These are phyloP conservation scores for Cyrtonyx montezumae DNA, from an alignment of 2,113 vertebrate species.

Conservation along the genomic window DNA sequence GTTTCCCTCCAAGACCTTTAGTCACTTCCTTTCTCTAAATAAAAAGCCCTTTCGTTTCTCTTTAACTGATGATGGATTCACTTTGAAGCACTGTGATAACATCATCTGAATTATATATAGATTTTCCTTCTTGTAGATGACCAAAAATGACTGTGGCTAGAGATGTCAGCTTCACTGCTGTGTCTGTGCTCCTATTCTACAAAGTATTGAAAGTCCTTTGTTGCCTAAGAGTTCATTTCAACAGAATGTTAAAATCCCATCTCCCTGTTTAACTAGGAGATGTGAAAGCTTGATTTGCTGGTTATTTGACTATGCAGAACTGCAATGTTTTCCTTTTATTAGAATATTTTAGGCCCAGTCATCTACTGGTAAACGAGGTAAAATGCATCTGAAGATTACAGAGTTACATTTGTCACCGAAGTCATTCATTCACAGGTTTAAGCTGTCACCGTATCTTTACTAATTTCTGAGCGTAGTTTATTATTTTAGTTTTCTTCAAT, in stretches of 20 bases:
- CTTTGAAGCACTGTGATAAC: slow-evolving; percentile 37
- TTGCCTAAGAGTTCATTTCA: background rate
- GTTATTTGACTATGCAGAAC: background rate
- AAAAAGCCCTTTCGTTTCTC: slow-evolving; percentile 22
- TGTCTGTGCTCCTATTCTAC: background rate
- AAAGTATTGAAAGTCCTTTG: background rate
- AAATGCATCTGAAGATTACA: background rate
- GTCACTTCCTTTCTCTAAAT: slow-evolving; percentile 61
- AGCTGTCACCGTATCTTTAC: background rate
- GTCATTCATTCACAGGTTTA: background rate
- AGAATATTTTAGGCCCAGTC: background rate
- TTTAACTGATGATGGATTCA: slow-evolving; percentile 14
- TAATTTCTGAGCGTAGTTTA: background rate
- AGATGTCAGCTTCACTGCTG: background rate
- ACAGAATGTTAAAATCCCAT: background rate
- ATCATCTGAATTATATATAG: background rate
- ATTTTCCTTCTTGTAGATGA: background rate
- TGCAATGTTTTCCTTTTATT: background rate
- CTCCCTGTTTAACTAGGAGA: background rate
- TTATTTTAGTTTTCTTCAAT: background rate
- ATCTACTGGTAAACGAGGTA: background rate
- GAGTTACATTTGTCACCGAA: background rate
- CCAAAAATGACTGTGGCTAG: background rate
- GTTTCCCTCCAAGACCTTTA: slow-evolving; percentile 52
- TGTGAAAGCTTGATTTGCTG: background rate